These are phyloP conservation scores for Lepidurus packardi DNA, from an alignment of 1,140 invertebrate species.

Conservation along the genomic window DNA sequence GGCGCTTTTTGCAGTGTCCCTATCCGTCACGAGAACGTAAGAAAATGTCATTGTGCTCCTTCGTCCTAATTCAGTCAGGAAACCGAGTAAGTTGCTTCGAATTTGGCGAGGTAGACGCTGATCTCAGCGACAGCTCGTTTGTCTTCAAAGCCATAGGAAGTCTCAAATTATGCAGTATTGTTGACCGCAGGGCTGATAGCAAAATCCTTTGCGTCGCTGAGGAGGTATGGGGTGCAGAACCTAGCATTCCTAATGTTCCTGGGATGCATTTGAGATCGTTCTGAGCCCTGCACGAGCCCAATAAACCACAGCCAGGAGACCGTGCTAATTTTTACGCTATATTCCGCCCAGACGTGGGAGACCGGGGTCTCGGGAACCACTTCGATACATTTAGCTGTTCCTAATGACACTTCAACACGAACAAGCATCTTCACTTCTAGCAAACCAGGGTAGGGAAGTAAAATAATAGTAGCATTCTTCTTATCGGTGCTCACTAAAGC, in stretches of 20 bases:
- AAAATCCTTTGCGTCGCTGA: background rate
- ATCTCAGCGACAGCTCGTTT: background rate
- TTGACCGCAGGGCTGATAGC: background rate
- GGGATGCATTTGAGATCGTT: background rate
- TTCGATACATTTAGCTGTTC: background rate
- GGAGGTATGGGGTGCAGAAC: background rate
- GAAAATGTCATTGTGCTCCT: background rate
- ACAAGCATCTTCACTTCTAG: no score
- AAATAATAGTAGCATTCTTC: no score
- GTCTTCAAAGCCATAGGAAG: background rate
- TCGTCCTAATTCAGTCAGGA: background rate
- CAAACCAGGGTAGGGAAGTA: no score
- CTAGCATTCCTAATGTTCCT: background rate
- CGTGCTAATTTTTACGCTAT: background rate
- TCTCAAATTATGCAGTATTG: constrained; percentile 1
- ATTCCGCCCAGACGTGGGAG: background rate
- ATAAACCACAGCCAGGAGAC: background rate
- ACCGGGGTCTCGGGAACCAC: background rate
- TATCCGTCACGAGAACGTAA: background rate
- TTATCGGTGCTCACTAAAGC: no score
- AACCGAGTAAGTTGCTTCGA: background rate
- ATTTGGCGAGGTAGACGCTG: background rate
- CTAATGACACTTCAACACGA: no score
- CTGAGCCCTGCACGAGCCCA: background rate
- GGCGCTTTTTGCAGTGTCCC: background rate